Evolutionary conservation across 2,113 vertebrate genomes (phyloP).

Genomic region (Rhagologus leucostigma): DNA sequence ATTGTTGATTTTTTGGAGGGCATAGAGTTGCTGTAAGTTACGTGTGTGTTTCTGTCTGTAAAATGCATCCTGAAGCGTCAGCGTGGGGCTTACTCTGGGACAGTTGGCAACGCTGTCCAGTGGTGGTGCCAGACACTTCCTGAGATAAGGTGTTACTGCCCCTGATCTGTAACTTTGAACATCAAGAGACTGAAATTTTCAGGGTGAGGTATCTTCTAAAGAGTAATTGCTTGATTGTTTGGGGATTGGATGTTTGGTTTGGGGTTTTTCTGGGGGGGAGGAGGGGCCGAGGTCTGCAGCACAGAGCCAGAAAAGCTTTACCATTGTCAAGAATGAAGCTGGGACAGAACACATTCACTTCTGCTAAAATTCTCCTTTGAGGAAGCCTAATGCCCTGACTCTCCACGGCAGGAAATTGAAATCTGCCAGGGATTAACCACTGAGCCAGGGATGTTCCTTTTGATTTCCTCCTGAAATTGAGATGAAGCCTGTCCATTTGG

Average conservation of each 20-base stretch:
- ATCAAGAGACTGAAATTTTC: neutral
- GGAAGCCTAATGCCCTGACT: neutral
- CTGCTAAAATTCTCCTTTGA: neutral
- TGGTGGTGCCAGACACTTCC: neutral
- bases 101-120: accelerated
- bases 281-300: neutral
- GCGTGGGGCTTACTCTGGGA: neutral
- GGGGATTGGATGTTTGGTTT: neutral
- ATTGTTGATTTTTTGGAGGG: neutral
- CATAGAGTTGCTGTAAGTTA: neutral
- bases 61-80: neutral
- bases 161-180: accelerated
- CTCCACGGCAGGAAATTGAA: neutral
- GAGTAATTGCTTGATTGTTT: neutral
- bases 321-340: neutral
- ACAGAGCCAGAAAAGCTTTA: neutral
- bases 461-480: neutral
- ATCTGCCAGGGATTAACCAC: neutral
- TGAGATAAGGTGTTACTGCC: neutral
- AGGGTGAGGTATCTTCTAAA: neutral
- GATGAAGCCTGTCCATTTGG: neutral
- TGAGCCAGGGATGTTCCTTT: neutral
- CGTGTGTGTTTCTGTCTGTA: neutral
- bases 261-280: accelerated
- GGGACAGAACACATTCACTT: neutral